These are phyloP conservation scores for Oxytorus armatus DNA, from an alignment of 2,888 invertebrate genomes.

Conservation along the genomic window DNA sequence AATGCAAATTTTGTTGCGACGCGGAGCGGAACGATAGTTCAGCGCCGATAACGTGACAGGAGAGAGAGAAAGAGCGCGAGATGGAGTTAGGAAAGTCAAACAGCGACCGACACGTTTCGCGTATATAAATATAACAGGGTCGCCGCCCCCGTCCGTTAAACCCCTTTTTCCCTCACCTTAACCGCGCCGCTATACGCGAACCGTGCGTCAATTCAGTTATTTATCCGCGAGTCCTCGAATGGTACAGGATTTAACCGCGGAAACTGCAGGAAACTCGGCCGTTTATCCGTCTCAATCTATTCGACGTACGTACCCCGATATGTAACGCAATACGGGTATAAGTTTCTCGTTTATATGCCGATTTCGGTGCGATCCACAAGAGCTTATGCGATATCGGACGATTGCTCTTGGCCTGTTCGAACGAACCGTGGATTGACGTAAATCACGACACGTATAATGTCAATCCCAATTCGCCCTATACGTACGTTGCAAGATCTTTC, in stretches of 20 bases:
- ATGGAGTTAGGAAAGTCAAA: not conserved
- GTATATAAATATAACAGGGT: constrained; percentile 56
- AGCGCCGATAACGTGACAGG: too few relatives aligned
- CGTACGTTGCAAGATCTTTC: too few relatives aligned
- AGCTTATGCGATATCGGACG: too few relatives aligned
- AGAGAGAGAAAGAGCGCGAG: too few relatives aligned
- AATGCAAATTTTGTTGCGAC: too few relatives aligned
- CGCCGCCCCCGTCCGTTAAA: constrained; percentile 49
- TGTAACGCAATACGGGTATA: too few relatives aligned
- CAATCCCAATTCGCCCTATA: too few relatives aligned
- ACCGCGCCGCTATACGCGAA: not conserved
- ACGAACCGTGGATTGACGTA: too few relatives aligned
- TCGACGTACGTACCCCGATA: not conserved
- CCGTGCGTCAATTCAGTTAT: constrained; percentile 3
- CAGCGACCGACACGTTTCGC: constrained; percentile 48
- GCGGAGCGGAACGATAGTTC: too few relatives aligned
- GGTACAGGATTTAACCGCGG: not conserved
- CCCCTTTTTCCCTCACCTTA: constrained; percentile 49
- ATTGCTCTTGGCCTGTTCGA: too few relatives aligned
- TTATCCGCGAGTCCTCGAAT: not conserved
- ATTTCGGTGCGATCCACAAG: too few relatives aligned
- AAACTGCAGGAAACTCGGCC: constrained; percentile 11
- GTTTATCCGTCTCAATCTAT: constrained; percentile 37
- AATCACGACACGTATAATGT: too few relatives aligned
- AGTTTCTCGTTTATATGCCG: not conserved